Conservation (phyloP, 2,888 invertebrate genomes). For the Drosophila fulvimacula region DNA sequence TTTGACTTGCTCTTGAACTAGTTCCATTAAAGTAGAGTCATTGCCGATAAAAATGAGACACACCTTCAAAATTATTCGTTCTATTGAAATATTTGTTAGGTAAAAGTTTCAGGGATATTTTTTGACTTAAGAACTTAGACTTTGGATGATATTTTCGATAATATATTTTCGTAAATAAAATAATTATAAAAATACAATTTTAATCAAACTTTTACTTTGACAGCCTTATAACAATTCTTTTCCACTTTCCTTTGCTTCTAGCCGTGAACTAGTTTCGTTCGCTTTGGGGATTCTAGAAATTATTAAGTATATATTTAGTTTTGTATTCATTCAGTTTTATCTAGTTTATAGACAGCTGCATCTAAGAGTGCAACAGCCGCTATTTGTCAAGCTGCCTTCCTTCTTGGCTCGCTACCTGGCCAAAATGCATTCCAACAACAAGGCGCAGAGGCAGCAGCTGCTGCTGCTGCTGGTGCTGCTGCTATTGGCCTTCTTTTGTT, state of each 20-base stretch:
- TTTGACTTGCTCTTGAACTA: slow-evolving; percentile 43
- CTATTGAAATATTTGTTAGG: neutral
- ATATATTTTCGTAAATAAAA: no score
- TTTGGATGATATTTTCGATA: no score
- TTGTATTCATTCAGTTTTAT: slow-evolving; percentile 2
- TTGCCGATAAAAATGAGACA: neutral
- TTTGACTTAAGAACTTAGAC: neutral
- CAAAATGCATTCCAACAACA: slow-evolving; percentile 29
- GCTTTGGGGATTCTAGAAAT: slow-evolving; percentile 9
- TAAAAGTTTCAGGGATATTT: neutral
- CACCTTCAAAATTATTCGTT: slow-evolving; percentile 11
- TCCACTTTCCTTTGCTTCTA: neutral
- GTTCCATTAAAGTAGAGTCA: slow-evolving; percentile 19
- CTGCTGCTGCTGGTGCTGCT: slow-evolving; percentile 34
- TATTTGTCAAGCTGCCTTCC: neutral
- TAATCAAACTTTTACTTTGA: neutral
- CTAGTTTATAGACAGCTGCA: slow-evolving; percentile 46
- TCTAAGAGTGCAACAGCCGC: slow-evolving; percentile 17
- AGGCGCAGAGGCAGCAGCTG: no score
- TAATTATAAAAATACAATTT: no score
- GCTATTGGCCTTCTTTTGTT: slow-evolving; percentile 21
- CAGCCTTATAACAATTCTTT: neutral
- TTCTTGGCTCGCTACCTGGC: slow-evolving; percentile 3
- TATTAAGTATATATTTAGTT: slow-evolving; percentile 6
- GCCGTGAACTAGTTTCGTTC: neutral